Base-by-base conservation (phyloP, 2,113 vertebrate genomes). In the Bucco capensis region DNA sequence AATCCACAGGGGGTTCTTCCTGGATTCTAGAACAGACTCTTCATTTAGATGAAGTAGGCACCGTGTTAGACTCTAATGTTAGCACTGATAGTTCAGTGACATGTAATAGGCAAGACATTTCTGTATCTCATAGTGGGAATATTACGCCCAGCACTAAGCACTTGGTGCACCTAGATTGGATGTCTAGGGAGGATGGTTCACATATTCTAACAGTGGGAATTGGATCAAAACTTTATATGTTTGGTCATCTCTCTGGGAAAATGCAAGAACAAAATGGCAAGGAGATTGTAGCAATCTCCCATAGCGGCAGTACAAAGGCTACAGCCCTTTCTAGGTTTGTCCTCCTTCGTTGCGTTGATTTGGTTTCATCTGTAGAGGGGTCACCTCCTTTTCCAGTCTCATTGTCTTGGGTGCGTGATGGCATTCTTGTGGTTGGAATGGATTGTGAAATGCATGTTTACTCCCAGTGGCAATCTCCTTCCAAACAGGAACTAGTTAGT, bases 381-480 rank as follows among this genome's bases (percentile, higher is more conserved):
- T 98, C 98, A 5, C 96, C 98, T 62, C 98, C 99, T 66, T 97
- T 99, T 92, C 99, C 99, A 25, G 98, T 99, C 47, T 99, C 98
- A 53, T 98, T 99, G 78, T 99, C 99, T 46, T 99, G 99, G 99
- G 99, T 99, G 38, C 98, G 99, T 77, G 99, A 99, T 96, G 99
- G 99, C 60, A 99, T 99, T 94, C 96, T 99, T 69, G 99, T 99
- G 13, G 98, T 99, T 61, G 99, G 99, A 83, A 99, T 99, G 99
- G 99, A 99, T 84, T 99, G 99, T 93, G 99, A 99, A 97, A 99
- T 99, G 99, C 99, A 99, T 31, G 99, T 99, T 31, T 99, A 99
- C 95, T 99, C 99, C 76, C 99, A 99, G 66, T 99, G 99, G 99
- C 98, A 99, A 69, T 98, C 98, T 31, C 97, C 98, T 72, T 92